A percentile compares a stretch with the other conserved stretches of the same genome.
These are phyloP conservation scores for Aspidapion aeneum DNA, from an alignment of 2,888 invertebrate species.

Conservation along the genomic window DNA sequence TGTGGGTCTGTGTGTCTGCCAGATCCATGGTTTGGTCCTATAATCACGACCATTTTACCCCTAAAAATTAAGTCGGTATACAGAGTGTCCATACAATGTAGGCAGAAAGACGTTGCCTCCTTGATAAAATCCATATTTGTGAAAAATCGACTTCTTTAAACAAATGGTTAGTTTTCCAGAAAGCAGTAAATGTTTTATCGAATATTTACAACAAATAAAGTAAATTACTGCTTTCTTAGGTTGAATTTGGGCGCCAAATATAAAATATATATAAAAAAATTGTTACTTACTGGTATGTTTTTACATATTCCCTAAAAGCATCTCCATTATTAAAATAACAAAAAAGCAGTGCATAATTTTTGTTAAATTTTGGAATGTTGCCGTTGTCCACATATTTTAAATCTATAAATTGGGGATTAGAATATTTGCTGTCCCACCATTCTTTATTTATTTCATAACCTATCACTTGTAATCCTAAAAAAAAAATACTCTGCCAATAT, in stretches of 20 bases:
- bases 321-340: slow-evolving; percentile 76
- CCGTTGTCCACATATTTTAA: slow-evolving; percentile 52
- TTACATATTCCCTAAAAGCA: slow-evolving; percentile 67
- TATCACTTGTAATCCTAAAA: slow-evolving; percentile 48
- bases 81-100: too few species aligned
- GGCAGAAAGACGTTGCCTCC: too few species aligned
- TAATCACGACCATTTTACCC: slow-evolving; percentile 66
- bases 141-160: too few species aligned
- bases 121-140: too few species aligned
- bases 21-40: slow-evolving; percentile 64
- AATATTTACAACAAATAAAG: too few species aligned
- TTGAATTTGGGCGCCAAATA: too few species aligned
- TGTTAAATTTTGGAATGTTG: slow-evolving; percentile 25
- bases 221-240: too few species aligned
- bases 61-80: too few species aligned
- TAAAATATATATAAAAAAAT: too few species aligned
- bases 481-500: too few species aligned
- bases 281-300: slow-evolving; percentile 48
- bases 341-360: slow-evolving; percentile 63
- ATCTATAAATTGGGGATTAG: slow-evolving; percentile 67
- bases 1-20: slow-evolving; percentile 68
- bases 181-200: too few species aligned
- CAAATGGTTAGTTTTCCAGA: too few species aligned
- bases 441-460: slow-evolving; percentile 75
- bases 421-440: slow-evolving; percentile 79